These are phyloP conservation scores for Parelbella ahira DNA, from an alignment of 2,888 invertebrate species.

Conservation along the genomic window DNA sequence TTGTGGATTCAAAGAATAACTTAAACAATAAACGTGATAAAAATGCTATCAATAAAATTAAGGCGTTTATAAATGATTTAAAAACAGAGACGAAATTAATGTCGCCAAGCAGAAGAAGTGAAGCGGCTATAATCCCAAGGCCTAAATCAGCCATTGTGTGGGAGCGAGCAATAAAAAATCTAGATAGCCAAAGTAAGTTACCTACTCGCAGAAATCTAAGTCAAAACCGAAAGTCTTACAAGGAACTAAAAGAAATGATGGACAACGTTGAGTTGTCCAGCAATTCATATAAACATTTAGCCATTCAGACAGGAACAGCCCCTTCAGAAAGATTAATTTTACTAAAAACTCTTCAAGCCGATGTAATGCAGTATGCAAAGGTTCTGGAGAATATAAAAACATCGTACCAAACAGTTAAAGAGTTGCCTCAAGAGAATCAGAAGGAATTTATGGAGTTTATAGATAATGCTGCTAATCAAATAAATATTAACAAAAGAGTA, in stretches of 20 bases:
- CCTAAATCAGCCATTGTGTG: conserved; percentile 59
- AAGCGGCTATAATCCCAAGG: conserved; percentile 31
- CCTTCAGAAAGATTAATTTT: conserved; percentile 47
- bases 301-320: conserved; percentile 40
- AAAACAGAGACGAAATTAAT: conserved; percentile 43
- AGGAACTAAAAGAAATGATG: conserved; percentile 46
- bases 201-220: conserved; percentile 42
- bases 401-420: conserved; percentile 33
- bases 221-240: conserved; percentile 39
- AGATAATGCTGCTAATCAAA: conserved; percentile 40
- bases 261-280: conserved; percentile 40
- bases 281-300: conserved; percentile 49
- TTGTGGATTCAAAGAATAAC: conserved; percentile 25
- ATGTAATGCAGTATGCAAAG: conserved; percentile 41
- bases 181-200: conserved; percentile 35
- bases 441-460: conserved; percentile 47
- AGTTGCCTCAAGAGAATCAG: conserved; percentile 36
- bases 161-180: conserved; percentile 56
- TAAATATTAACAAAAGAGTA: conserved; percentile 46
- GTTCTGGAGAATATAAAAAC: conserved; percentile 43
- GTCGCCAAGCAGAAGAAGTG: conserved; percentile 41
- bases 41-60: conserved; percentile 39
- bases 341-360: conserved; percentile 50
- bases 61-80: conserved; percentile 45
- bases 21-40: conserved; percentile 11